Percentiles rank a stretch among this genome's conserved stretches.
Evolutionary conservation across 2,888 invertebrate species (phyloP).

Genomic region (Eustalomyia histrio): DNA sequence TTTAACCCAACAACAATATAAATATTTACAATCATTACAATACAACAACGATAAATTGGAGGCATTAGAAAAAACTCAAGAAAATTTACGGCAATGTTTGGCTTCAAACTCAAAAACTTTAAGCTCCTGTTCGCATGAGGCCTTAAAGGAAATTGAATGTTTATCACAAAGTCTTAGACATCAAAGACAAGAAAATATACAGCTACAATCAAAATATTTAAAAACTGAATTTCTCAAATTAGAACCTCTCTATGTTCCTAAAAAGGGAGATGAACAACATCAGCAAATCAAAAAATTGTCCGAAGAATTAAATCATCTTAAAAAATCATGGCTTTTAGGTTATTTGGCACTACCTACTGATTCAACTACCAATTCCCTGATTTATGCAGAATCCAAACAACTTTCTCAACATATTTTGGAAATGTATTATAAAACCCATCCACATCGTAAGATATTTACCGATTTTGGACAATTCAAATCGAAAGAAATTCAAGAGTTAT

Average conservation of each 20-base stretch:
- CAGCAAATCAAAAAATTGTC: constrained; percentile 77
- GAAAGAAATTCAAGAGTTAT: constrained; percentile 67
- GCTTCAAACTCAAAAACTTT: constrained; percentile 73
- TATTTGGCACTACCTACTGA: constrained; percentile 45
- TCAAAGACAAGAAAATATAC: constrained; percentile 81
- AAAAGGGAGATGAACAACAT: neutral
- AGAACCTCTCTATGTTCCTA: constrained; percentile 80
- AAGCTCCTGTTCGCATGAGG: constrained; percentile 69
- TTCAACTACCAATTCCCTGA: constrained; percentile 59
- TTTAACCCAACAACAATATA: constrained; percentile 91
- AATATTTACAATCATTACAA: constrained; percentile 96
- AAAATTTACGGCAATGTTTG: constrained; percentile 92
- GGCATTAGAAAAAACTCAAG: constrained; percentile 91
- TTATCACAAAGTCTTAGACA: constrained; percentile 75
- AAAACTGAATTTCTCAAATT: constrained; percentile 81
- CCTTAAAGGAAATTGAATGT: constrained; percentile 69
- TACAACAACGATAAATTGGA: constrained; percentile 95
- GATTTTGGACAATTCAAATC: constrained; percentile 76
- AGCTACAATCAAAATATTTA: constrained; percentile 80
- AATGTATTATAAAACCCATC: constrained; percentile 77
- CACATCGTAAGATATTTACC: constrained; percentile 74
- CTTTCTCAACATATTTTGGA: constrained; percentile 75
- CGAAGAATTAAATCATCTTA: constrained; percentile 79
- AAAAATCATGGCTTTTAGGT: constrained; percentile 75
- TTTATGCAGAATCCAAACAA: constrained; percentile 72